Evolutionary conservation across 2,797 vertebrate species (phyloP).

Genomic region (Pampus argenteus): DNA sequence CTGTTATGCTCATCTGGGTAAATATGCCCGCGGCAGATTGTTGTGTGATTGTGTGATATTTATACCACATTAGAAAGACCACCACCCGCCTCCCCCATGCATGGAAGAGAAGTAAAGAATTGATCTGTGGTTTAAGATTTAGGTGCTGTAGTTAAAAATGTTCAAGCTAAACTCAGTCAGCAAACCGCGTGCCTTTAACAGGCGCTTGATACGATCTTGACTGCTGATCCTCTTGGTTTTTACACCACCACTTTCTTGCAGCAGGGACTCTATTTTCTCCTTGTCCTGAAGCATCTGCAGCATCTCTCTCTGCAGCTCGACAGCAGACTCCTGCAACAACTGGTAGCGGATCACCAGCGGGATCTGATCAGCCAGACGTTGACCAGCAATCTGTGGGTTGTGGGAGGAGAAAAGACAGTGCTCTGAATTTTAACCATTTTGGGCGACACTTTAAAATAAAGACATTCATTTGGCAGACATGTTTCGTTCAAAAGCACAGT

Average conservation of each 20-base stretch:
- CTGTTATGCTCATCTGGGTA: too few species aligned
- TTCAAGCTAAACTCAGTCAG: slow-evolving; percentile 47
- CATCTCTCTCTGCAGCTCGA: slow-evolving; percentile 83
- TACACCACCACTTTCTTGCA: slow-evolving; percentile 85
- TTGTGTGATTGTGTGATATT: too few species aligned
- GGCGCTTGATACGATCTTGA: slow-evolving; percentile 72
- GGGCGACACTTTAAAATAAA: background rate
- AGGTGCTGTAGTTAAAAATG: slow-evolving; percentile 44
- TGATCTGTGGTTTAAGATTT: background rate
- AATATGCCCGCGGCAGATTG: too few species aligned
- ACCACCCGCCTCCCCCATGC: background rate
- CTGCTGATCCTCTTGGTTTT: slow-evolving; percentile 11
- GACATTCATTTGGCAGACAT: too few species aligned
- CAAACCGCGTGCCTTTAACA: slow-evolving; percentile 22
- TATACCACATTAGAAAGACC: too few species aligned
- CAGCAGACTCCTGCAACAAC: slow-evolving; percentile 80
- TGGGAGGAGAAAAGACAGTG: background rate
- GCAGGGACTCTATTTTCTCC: slow-evolving; percentile 75
- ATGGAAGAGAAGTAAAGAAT: background rate
- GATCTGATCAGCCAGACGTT: slow-evolving; percentile 87
- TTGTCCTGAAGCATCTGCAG: slow-evolving; percentile 87
- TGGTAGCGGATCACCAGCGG: slow-evolving; percentile 88
- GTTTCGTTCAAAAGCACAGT: too few species aligned
- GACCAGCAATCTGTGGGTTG: slow-evolving; percentile 80
- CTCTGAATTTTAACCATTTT: background rate